Evolutionary conservation across 2,797 vertebrate genomes (phyloP).

Genomic region (Octomys mimax): DNA sequence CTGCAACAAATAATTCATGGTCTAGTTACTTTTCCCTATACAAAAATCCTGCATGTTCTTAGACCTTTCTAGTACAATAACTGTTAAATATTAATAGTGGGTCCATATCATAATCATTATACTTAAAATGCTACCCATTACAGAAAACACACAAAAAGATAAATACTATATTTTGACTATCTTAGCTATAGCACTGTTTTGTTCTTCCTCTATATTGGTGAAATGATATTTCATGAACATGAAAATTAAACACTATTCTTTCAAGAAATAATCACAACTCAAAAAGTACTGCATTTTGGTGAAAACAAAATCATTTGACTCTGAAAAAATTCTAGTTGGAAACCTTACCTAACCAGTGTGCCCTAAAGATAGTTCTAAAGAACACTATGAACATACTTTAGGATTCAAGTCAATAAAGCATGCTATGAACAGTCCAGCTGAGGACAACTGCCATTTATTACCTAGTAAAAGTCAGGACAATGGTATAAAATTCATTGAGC

Average conservation of each 20-base stretch:
- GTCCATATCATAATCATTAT: background rate
- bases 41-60: background rate
- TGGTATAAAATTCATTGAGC: constrained; percentile 37
- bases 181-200: background rate
- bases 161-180: constrained; percentile 30
- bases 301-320: constrained; percentile 88
- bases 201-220: background rate
- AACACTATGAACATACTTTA: constrained; percentile 47
- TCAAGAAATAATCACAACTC: constrained; percentile 50
- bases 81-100: background rate
- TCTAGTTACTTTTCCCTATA: constrained; percentile 6
- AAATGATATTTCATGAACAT: constrained; percentile 50
- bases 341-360: background rate
- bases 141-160: background rate
- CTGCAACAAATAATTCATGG: constrained; percentile 26
- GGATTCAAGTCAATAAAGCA: constrained; percentile 64
- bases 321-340: constrained; percentile 80
- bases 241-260: constrained; percentile 57
- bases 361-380: constrained; percentile 65
- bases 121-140: background rate
- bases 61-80: constrained; percentile 26
- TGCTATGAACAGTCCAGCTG: constrained; percentile 43
- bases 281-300: constrained; percentile 86
- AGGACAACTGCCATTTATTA: constrained; percentile 42
- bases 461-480: constrained; percentile 21